Evolutionary conservation across 2,113 vertebrate genomes (phyloP), one percentile per base, ranked within the genome.

Genomic region (Sylvia atricapilla): DNA sequence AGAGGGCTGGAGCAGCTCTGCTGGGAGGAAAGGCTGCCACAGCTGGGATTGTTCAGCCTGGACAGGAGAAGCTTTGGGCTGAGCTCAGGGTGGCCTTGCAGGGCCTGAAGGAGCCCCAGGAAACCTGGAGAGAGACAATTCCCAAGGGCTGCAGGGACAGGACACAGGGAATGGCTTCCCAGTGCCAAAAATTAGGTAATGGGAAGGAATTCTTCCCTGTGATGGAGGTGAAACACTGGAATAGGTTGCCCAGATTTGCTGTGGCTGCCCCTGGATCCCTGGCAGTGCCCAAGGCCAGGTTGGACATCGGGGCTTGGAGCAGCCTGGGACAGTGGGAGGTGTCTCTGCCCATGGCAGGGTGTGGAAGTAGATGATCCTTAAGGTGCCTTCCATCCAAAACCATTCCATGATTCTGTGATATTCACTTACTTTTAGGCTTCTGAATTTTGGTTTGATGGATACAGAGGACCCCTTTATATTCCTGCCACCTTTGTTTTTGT

Each of bases 351-450:
- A 44, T 37, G 63, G 37, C 63, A 10, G 63, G 28, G 10, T 6
- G 6, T 56, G 43, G 35, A 0, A 41, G 1, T 20, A 7, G 5
- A 11, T 47, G 19, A 2, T 1, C 2, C 39, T 62, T 68, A 37
- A 27, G 17, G 18, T 13, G 0, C 11, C 11, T 60, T 77, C 27
- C 39, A 69, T 2, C 18, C 46, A 5, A 46, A 69, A 44, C 46
- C 22, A 44, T 44, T 39, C 63, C 4, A 15, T 27, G 7, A 31
- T 52, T 77, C 39, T 28, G 12, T 78, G n/a, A 62, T 9, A 18
- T n/a, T 74, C 52, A 50, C 33, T 33, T 66, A 11, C 33, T 28
- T 94, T 77, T 49, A 72, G 16, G 27, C 6, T 81, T 62, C 30
- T 62, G 23, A 23, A 2, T 39, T 84, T 82, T 23, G 7, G 25